Evolutionary conservation across 2,888 invertebrate species (phyloP), one percentile per base, ranked within the genome.

Genomic region (Penaeus monodon): DNA sequence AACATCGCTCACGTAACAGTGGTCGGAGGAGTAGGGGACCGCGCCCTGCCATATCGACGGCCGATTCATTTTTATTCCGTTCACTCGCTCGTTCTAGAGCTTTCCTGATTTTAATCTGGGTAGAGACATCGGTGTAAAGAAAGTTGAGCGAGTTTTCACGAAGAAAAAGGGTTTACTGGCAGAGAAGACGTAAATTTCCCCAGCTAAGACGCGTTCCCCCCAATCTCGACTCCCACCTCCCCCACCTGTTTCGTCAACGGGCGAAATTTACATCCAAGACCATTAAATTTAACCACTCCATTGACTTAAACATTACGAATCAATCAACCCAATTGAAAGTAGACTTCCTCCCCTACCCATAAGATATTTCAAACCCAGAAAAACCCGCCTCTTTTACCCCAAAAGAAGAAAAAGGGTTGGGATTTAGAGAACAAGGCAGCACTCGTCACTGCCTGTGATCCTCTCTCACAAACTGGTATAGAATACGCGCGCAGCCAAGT

Each of bases 1-100:
- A 63, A 81, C 80, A 81, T 86, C 85, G 85, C 66, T 86, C 85
- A 81, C 85, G 85, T 86, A 86, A 86, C 85, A 86, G 76, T 74
- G 81, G 85, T 74, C 85, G 70, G 57, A 74, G 83, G 77, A 85
- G 85, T 76, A 57, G 49, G 27, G 49, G 77, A 57, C 24, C 77
- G 27, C 77, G n/a, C 57, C 22, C 6, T 85, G 64, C 85, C 85
- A 66, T 33, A 10, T 22, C 14, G 57, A 0, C 38, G 17, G 20
- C 4, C 64, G 38, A 20, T 63, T 76, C 12, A 78, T 76, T 57
- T 66, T 85, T 44, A 57, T n/a, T 57, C 29, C 20, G 33, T 63
- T 17, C 38, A 4, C 20, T 24, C 20, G 33, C 64, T 57, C 8
- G 22, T 20, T 64, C 12, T 38, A 66, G 66, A 2, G 29, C 27